These are phyloP conservation scores for Fabriciana adippe DNA, from an alignment of 2,888 invertebrate species.

Conservation along the genomic window DNA sequence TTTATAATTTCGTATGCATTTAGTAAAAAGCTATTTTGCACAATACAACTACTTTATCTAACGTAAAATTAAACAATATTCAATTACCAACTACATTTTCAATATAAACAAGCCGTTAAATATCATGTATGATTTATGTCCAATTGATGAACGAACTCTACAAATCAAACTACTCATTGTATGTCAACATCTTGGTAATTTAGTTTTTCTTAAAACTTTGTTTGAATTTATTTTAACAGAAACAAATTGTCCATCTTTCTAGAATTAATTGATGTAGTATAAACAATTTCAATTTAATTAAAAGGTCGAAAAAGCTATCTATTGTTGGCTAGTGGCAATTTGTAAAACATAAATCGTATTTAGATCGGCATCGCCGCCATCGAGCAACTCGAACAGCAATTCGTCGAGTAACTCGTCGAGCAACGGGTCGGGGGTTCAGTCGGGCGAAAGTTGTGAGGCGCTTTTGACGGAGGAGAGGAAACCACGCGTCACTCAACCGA, in stretches of 20 bases:
- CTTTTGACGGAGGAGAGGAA: constrained; percentile 65
- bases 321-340: constrained; percentile 13
- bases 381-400: constrained; percentile 73
- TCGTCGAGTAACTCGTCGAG: constrained; percentile 72
- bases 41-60: no score
- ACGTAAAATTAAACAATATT: no score
- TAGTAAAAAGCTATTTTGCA: no score
- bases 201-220: background rate
- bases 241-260: constrained; percentile 1
- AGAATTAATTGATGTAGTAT: background rate
- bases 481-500: constrained; percentile 71
- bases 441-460: constrained; percentile 78
- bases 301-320: constrained; percentile 18
- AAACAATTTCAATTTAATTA: constrained; percentile 17
- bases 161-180: no score
- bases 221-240: background rate
- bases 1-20: no score
- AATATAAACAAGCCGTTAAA: no score
- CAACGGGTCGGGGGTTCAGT: constrained; percentile 79
- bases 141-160: no score
- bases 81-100: no score
- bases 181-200: no score
- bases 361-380: constrained; percentile 69
- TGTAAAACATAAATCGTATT: constrained; percentile 33
- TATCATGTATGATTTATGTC: no score